A percentile compares a stretch with the other conserved stretches of the same genome.
Evolutionary conservation across 2,113 vertebrate genomes (phyloP).

Genomic region (Ornithorhynchus anatinus): DNA sequence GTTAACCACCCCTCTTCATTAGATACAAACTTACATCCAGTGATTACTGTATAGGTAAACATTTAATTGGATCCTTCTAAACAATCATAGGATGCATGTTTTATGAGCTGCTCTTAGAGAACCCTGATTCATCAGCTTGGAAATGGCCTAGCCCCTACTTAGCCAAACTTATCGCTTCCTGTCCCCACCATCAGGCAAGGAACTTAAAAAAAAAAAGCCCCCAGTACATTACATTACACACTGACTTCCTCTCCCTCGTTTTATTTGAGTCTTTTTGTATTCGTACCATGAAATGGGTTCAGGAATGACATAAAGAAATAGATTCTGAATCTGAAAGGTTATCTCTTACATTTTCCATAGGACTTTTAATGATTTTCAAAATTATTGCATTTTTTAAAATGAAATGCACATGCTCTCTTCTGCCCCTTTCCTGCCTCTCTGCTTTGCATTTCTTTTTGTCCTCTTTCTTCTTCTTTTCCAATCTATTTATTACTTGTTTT

Average conservation of each 20-base stretch:
- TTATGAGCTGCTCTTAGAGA: conserved; percentile 41
- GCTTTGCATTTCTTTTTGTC: conserved; percentile 43
- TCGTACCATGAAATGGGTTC: not conserved
- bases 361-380: conserved; percentile 26
- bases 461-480: conserved; percentile 30
- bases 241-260: not conserved
- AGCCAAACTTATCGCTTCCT: conserved; percentile 14
- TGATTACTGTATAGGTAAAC: conserved; percentile 47
- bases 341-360: not conserved
- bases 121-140: conserved; percentile 10
- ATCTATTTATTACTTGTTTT: conserved; percentile 82
- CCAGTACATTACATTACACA: not conserved
- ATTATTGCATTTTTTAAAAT: conserved; percentile 47
- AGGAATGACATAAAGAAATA: conserved; percentile 26
- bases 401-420: conserved; percentile 37
- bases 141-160: not conserved
- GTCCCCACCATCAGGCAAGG: not conserved
- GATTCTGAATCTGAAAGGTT: not conserved
- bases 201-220: conserved; percentile 9
- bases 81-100: conserved; percentile 35
- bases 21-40: conserved; percentile 38
- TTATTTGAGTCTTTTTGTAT: not conserved
- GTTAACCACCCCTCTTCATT: not conserved
- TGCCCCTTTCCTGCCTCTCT: conserved; percentile 46
- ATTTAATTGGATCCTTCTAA: conserved; percentile 36